These are phyloP conservation scores for Fragum sueziense DNA, from an alignment of 2,888 invertebrate species.

Conservation along the genomic window DNA sequence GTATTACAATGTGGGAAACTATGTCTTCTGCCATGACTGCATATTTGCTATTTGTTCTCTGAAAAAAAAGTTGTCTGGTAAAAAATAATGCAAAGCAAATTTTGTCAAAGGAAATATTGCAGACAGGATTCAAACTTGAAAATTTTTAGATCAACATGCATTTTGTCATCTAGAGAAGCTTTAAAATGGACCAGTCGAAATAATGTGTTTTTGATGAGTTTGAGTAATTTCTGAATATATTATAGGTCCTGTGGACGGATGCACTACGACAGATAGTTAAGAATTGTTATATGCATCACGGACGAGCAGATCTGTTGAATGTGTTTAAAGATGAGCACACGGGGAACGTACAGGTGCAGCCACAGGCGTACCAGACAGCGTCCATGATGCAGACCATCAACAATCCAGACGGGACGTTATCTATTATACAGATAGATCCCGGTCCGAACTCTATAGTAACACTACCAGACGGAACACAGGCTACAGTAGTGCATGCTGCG, in stretches of 20 bases:
- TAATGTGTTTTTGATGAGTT: too few species aligned
- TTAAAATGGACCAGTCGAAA: too few species aligned
- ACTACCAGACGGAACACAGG: slow-evolving; percentile 95
- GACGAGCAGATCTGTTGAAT: slow-evolving; percentile 96
- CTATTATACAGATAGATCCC: slow-evolving; percentile 91
- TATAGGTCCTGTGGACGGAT: slow-evolving; percentile 98
- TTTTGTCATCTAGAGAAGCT: too few species aligned
- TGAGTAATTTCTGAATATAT: slow-evolving; percentile 55
- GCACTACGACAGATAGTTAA: slow-evolving; percentile 97
- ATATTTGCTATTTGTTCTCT: too few species aligned
- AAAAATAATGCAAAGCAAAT: too few species aligned
- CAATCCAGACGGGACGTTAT: slow-evolving; percentile 97
- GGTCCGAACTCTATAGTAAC: slow-evolving; percentile 88
- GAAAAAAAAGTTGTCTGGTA: too few species aligned
- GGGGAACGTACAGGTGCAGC: slow-evolving; percentile 27
- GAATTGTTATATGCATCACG: slow-evolving; percentile 99
- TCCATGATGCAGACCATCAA: slow-evolving; percentile 97
- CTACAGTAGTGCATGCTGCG: slow-evolving; percentile 88
- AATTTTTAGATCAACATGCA: too few species aligned
- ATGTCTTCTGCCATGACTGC: too few species aligned
- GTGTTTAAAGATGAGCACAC: slow-evolving; percentile 89
- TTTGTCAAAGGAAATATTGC: too few species aligned
- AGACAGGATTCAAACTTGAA: too few species aligned
- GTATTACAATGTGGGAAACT: too few species aligned
- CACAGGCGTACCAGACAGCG: slow-evolving; percentile 83